phyloP scores from a whole-genome alignment of 2,888 invertebrate species.

The Stramonita haemastoma region DNA sequence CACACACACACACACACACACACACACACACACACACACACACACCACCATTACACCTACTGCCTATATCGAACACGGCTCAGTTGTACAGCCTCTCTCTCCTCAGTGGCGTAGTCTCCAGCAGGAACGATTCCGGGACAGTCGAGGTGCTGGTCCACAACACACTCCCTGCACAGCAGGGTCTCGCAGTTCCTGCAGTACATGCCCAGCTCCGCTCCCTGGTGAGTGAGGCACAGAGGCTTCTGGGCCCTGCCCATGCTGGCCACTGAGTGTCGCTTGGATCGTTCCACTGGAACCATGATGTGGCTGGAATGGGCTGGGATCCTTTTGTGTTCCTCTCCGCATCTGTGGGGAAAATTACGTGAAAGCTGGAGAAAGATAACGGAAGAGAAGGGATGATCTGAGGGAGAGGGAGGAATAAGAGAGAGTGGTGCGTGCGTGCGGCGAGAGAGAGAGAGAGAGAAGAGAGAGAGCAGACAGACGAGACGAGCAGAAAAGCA shows the following conservation, averaged over 20 bases:
- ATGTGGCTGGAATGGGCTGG: neutral
- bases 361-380: neutral
- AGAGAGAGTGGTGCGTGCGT: no score
- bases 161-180: constrained; percentile 12
- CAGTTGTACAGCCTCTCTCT: constrained; percentile 1
- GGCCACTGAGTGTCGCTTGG: neutral
- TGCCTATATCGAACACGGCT: neutral
- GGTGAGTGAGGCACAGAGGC: neutral
- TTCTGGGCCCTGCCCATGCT: neutral
- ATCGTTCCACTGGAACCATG: neutral
- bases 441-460: neutral
- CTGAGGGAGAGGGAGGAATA: neutral
- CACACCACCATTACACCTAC: neutral
- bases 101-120: neutral
- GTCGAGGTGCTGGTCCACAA: constrained; percentile 13
- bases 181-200: constrained; percentile 37
- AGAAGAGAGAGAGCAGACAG: neutral
- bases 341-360: constrained; percentile 11
- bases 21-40: no score
- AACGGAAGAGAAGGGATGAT: neutral
- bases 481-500: no score
- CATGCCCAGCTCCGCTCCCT: constrained; percentile 9
- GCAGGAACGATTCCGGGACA: neutral
- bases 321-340: constrained; percentile 16
- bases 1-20: neutral